phyloP scores from a whole-genome alignment of 2,888 invertebrate genomes.

The Drosophila lacicola region DNA sequence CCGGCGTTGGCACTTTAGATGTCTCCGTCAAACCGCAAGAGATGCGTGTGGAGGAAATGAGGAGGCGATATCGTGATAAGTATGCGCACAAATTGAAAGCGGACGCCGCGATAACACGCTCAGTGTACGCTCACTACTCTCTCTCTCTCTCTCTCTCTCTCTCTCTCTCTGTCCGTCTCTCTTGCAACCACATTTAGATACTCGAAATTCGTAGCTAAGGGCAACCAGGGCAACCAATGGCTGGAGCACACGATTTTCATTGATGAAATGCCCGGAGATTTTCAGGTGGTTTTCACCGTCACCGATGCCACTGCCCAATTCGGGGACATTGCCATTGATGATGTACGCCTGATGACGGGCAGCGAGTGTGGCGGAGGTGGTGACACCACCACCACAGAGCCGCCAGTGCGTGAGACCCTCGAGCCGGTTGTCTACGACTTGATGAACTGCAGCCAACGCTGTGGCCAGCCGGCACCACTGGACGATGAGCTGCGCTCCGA shows the following conservation, averaged over 20 bases:
- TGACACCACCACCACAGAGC: conserved; percentile 44
- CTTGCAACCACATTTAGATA: conserved; percentile 61
- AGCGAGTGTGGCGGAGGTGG: conserved; percentile 62
- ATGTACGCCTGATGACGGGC: conserved; percentile 88
- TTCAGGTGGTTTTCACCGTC: conserved; percentile 92
- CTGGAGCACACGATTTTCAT: conserved; percentile 85
- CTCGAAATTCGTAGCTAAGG: conserved; percentile 87
- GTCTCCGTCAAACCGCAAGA: conserved; percentile 86
- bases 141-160: background rate
- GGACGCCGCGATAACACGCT: conserved; percentile 42
- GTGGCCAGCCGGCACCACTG: conserved; percentile 2
- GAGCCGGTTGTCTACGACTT: conserved; percentile 73
- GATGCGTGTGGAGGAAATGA: conserved; percentile 59
- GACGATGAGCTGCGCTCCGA: accelerated
- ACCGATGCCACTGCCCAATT: conserved; percentile 88
- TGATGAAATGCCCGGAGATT: conserved; percentile 85
- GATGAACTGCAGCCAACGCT: conserved; percentile 75
- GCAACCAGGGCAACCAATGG: conserved; percentile 91
- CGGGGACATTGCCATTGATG: conserved; percentile 93
- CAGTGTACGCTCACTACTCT: background rate
- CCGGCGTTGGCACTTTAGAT: conserved; percentile 86
- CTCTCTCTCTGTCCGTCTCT: background rate
- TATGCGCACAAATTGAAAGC: conserved; percentile 26
- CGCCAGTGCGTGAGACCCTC: conserved; percentile 12
- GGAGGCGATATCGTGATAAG: conserved; percentile 18